Percentiles rank a stretch among this genome's conserved stretches.
Evolutionary conservation across 2,888 invertebrate species (phyloP).

Genomic region (Argyra leucocephala): DNA sequence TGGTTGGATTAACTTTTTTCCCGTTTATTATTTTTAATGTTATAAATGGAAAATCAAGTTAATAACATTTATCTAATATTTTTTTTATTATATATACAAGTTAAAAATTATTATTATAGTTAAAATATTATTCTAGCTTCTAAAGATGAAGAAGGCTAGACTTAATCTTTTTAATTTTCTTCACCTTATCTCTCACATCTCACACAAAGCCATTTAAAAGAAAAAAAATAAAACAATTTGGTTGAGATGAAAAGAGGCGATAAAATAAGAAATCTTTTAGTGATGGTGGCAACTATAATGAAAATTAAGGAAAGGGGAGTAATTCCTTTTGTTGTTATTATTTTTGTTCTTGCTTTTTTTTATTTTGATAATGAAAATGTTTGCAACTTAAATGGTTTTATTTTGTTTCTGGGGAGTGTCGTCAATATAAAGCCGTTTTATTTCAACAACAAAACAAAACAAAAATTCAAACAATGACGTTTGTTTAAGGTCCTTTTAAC

Average conservation of each 20-base stretch:
- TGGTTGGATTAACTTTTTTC: too few species aligned
- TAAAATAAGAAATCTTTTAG: not conserved
- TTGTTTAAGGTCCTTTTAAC: not conserved
- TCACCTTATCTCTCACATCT: not conserved
- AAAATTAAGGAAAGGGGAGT: not conserved
- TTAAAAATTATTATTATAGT: too few species aligned
- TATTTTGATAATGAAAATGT: too few species aligned
- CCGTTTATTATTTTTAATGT: too few species aligned
- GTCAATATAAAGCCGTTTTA: not conserved
- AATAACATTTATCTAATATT: too few species aligned
- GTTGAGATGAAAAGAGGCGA: not conserved
- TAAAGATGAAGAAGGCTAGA: not conserved
- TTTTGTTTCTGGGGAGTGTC: not conserved
- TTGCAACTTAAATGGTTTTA: not conserved
- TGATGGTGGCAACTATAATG: not conserved
- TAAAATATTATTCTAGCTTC: too few species aligned
- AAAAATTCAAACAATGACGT: not conserved
- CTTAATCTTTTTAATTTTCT: not conserved
- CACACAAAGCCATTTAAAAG: not conserved
- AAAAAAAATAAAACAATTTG: not conserved
- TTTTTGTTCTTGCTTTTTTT: not conserved
- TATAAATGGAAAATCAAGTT: too few species aligned
- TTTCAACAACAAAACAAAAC: not conserved
- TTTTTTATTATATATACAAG: too few species aligned
- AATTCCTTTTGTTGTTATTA: not conserved